Conservation (phyloP, 2,888 invertebrate species). For the Yponomeuta malinellus region DNA sequence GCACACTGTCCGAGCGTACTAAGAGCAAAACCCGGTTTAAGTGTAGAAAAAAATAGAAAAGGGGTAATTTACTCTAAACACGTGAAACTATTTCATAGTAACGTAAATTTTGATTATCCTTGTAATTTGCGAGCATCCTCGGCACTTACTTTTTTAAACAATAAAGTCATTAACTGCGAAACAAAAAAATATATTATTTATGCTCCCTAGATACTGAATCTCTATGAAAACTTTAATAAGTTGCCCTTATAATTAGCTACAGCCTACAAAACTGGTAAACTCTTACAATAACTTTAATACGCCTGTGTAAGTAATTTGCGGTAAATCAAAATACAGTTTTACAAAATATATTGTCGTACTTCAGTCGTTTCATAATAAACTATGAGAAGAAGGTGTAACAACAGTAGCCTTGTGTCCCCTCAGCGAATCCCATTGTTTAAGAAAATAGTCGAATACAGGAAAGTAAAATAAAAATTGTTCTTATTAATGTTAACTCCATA, state of each 20-base stretch:
- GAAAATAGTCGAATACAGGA: too few species aligned
- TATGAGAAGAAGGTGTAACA: constrained; percentile 25
- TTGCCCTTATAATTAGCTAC: background rate
- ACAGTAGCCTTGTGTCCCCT: too few species aligned
- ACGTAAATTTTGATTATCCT: background rate
- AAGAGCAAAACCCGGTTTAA: background rate
- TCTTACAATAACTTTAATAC: background rate
- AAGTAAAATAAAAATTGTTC: too few species aligned
- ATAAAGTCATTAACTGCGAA: background rate
- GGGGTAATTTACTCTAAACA: too few species aligned
- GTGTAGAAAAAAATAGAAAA: background rate
- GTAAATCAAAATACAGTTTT: background rate
- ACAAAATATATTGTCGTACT: constrained; percentile 64
- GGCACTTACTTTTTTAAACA: background rate
- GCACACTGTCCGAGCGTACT: too few species aligned
- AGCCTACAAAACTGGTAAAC: background rate
- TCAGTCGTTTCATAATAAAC: constrained; percentile 60
- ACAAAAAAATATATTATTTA: background rate
- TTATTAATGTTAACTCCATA: too few species aligned
- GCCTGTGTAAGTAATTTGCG: background rate
- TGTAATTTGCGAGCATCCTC: background rate
- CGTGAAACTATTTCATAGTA: background rate
- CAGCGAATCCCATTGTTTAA: too few species aligned
- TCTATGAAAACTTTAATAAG: background rate
- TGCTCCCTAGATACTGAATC: constrained; percentile 1